phyloP scores from a whole-genome alignment of 2,797 vertebrate species.

The Craterocephalus amniculus region DNA sequence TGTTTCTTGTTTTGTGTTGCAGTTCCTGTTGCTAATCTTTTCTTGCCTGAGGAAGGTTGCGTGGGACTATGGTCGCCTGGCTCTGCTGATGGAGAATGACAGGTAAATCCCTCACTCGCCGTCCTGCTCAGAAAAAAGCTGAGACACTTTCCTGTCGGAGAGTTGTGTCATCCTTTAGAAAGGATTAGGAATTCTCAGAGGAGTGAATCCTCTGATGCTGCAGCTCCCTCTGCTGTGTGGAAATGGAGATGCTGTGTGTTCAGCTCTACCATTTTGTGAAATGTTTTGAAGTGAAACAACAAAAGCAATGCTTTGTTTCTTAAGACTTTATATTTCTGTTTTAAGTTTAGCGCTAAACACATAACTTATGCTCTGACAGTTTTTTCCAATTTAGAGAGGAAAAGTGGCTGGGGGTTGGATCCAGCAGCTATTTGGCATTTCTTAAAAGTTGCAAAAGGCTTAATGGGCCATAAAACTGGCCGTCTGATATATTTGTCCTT shows the following conservation, averaged over 20 bases:
- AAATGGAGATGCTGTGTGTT: conserved; percentile 4
- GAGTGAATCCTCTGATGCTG: conserved; percentile 30
- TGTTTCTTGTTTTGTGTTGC: conserved; percentile 44
- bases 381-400: not conserved
- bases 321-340: too few species aligned
- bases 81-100: conserved; percentile 95
- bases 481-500: not conserved
- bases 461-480: not conserved
- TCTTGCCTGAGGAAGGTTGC: conserved; percentile 97
- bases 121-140: conserved; percentile 1
- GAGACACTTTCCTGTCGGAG: conserved; percentile 5
- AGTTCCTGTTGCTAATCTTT: conserved; percentile 92
- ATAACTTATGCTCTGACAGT: not conserved
- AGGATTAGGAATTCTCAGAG: conserved; percentile 40
- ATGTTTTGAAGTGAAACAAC: not conserved
- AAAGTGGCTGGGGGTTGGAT: not conserved
- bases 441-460: not conserved
- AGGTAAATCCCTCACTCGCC: conserved; percentile 73
- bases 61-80: conserved; percentile 97
- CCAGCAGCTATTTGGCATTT: not conserved
- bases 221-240: conserved; percentile 72
- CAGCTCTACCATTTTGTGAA: not conserved
- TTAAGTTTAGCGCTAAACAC: not conserved
- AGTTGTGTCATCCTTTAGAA: conserved; percentile 50
- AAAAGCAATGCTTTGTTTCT: not conserved